Conservation (phyloP, 2,113 vertebrate species). For the Labrus mixtus region DNA sequence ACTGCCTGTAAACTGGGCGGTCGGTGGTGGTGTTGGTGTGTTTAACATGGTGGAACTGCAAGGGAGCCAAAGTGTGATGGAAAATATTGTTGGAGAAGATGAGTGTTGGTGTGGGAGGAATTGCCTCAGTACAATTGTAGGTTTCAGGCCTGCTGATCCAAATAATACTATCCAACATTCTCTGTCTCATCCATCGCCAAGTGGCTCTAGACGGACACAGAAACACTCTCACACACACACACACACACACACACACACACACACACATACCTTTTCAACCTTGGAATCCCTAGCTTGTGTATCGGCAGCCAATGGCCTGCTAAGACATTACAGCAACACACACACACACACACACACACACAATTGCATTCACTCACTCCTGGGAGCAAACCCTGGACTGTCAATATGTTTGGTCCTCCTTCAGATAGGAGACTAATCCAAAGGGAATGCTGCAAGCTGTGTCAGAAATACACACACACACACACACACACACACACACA, state of each 20-base stretch:
- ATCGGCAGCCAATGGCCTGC: conserved; percentile 77
- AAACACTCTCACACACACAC: conserved; percentile 44
- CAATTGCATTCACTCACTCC: conserved; percentile 69
- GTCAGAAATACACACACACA: conserved; percentile 33
- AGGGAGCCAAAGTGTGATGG: conserved; percentile 52
- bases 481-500: conserved; percentile 31
- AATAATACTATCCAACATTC: conserved; percentile 71
- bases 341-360: conserved; percentile 42
- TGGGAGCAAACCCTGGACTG: conserved; percentile 82
- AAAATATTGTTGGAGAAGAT: conserved; percentile 55
- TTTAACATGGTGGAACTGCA: conserved; percentile 3
- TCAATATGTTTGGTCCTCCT: conserved; percentile 85
- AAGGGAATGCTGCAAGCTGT: conserved; percentile 81
- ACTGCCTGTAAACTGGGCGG: background rate
- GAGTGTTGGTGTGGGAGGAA: conserved; percentile 51
- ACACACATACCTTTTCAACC: conserved; percentile 71
- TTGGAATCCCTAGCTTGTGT: conserved; percentile 78
- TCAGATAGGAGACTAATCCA: conserved; percentile 83
- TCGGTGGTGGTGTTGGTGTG: conserved; percentile 10
- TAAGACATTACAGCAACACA: conserved; percentile 52
- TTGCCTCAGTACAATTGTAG: conserved; percentile 60
- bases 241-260: conserved; percentile 44
- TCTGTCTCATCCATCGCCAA: conserved; percentile 75
- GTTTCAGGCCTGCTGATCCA: conserved; percentile 61
- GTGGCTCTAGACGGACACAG: conserved; percentile 59